Evolutionary conservation across 2,113 vertebrate species (phyloP).

Genomic region (Eupsittula cactorum): DNA sequence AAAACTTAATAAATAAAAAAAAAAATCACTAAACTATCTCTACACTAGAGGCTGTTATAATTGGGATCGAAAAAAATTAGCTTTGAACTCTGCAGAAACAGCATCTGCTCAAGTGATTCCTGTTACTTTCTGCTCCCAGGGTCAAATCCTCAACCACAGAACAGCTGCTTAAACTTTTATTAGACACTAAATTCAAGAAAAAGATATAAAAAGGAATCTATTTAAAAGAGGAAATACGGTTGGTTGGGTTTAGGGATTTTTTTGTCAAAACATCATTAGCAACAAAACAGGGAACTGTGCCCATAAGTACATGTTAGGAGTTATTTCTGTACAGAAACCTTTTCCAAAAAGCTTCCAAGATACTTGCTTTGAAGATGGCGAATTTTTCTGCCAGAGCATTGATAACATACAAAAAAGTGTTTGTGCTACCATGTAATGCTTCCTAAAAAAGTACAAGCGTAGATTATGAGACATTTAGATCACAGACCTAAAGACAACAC

Average conservation of each 20-base stretch:
- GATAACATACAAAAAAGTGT: neutral
- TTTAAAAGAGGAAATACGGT: neutral
- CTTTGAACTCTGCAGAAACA: neutral
- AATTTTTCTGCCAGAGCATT: neutral
- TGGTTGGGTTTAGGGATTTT: neutral
- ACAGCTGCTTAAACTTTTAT: constrained; percentile 9
- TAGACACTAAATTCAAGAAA: neutral
- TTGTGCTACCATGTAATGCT: neutral
- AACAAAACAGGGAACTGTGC: neutral
- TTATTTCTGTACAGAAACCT: neutral
- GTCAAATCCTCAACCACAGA: neutral
- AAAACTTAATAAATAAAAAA: neutral
- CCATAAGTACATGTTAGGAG: neutral
- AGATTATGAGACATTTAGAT: neutral
- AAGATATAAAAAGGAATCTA: neutral
- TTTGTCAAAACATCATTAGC: neutral
- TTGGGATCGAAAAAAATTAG: neutral
- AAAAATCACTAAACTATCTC: neutral
- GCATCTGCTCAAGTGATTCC: neutral
- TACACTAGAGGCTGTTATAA: neutral
- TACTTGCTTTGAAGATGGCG: neutral
- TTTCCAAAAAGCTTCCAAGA: neutral
- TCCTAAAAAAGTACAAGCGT: neutral
- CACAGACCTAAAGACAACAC: neutral
- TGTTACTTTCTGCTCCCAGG: neutral